Percentiles rank a stretch among this genome's conserved stretches.
These are phyloP conservation scores for Trachelus troglodyta DNA, from an alignment of 2,888 invertebrate species.

Conservation along the genomic window DNA sequence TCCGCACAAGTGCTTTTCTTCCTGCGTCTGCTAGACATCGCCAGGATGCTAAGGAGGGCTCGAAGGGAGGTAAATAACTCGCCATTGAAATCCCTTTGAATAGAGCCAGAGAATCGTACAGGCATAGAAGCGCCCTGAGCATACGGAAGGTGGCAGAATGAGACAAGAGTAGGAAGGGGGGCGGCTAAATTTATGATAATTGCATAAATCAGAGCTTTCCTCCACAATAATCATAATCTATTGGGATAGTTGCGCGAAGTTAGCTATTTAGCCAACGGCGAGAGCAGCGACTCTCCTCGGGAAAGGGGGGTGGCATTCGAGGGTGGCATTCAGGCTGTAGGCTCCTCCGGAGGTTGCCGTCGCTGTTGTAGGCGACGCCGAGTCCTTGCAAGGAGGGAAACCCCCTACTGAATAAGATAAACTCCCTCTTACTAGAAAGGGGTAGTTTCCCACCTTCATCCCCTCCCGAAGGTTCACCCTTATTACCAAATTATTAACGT, in stretches of 20 bases:
- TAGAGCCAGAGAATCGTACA: constrained; percentile 30
- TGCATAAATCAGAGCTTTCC: constrained; percentile 66
- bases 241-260: constrained; percentile 65
- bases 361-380: background rate
- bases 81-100: constrained; percentile 61
- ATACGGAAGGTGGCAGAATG: constrained; percentile 53
- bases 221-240: constrained; percentile 66
- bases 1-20: background rate
- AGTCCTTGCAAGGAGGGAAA: background rate
- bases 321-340: background rate
- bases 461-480: background rate
- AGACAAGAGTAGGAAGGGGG: constrained; percentile 33
- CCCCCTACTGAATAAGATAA: constrained; percentile 53
- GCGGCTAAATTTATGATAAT: constrained; percentile 62
- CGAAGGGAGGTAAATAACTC: constrained; percentile 51
- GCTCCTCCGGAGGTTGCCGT: background rate
- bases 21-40: background rate
- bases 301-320: background rate
- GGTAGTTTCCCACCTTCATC: constrained; percentile 16
- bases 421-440: constrained; percentile 40
- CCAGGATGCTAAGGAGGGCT: background rate
- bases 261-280: constrained; percentile 64
- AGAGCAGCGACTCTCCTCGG: constrained; percentile 28
- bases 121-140: constrained; percentile 56
- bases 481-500: background rate